Base-by-base conservation (phyloP, 2,797 vertebrate species). In the Calcarius lapponicus region DNA sequence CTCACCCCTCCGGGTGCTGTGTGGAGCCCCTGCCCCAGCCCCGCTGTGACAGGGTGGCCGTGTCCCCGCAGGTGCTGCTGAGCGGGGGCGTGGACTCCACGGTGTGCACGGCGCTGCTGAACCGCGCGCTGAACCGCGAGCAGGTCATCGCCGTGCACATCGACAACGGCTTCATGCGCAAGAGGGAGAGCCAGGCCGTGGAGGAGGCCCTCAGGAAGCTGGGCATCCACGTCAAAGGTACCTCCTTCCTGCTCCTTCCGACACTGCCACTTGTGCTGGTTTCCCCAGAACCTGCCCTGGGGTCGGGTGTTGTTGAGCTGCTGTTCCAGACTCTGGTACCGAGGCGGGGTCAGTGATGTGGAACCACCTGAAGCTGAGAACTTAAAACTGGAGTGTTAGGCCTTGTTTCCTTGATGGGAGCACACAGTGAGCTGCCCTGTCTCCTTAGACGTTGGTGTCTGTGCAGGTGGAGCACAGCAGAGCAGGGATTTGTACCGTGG, bases 131-230 rank as follows among this genome's bases (percentile, higher is more conserved):
- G 80, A 99, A 98, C 96, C 98, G 98, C 97, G 99, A 99, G 18
- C 99, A 99, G 89, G 98, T 99, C 86, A 99, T 99, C 62, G 99
- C 99, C 6, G 99, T 99, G 74, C 99, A 99, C 97, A 99, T 99
- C 69, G 99, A 99, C 97, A 99, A 99, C 14, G 99, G 99, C 64
- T 99, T 99, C 95, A 99, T 99, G 99, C 98, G 99, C 95, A 99
- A 99, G 97, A 98, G 98, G 67, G 99, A 99, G 97, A 99, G 99
- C 93, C 99, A 98, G 96, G 99, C 98, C 65, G 99, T 99, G 91
- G 99, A 99, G 94, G 99, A 99, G 89, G 99, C 99, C 3, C 98
- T 99, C 88, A 99, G 98, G 62, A 99, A 99, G 92, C 98, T 99
- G 76, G 99, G 99, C 74, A 99, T 99, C 96, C 99, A 99, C 88